These are phyloP conservation scores for Yponomeuta evonymella DNA, from an alignment of 2,888 invertebrate genomes.

Conservation along the genomic window DNA sequence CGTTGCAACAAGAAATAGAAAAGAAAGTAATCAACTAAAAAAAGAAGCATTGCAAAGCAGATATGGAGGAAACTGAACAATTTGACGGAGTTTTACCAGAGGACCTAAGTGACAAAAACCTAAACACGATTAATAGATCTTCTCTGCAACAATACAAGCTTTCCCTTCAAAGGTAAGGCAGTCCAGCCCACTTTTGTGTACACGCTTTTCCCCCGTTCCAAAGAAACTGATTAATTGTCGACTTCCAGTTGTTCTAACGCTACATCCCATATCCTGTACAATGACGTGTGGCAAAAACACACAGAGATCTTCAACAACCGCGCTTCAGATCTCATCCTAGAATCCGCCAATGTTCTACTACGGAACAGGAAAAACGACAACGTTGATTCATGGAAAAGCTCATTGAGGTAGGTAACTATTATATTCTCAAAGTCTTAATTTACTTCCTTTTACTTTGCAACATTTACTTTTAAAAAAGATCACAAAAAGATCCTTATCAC, in stretches of 20 bases:
- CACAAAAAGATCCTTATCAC: no score
- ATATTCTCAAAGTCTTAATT: neutral
- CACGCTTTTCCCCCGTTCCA: no score
- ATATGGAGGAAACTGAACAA: constrained; percentile 3
- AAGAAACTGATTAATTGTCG: neutral
- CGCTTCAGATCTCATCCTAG: constrained; percentile 32
- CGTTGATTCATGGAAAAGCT: constrained; percentile 44
- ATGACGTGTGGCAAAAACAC: constrained; percentile 42
- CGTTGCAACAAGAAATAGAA: no score
- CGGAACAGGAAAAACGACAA: constrained; percentile 34
- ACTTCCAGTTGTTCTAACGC: constrained; percentile 47
- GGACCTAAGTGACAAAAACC: constrained; percentile 29
- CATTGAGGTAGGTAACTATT: constrained; percentile 35
- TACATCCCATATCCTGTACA: constrained; percentile 38
- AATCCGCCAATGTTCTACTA: constrained; percentile 33
- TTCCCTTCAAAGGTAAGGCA: constrained; percentile 36
- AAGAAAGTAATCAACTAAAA: neutral
- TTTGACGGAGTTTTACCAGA: constrained; percentile 28
- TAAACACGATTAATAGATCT: constrained; percentile 32
- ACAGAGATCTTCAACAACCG: constrained; percentile 30
- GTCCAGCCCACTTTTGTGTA: neutral
- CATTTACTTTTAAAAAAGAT: neutral
- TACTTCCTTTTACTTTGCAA: constrained; percentile 11
- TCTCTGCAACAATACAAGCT: constrained; percentile 37
- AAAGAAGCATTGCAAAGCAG: neutral